phyloP scores from a whole-genome alignment of 2,797 vertebrate genomes.

The Centroberyx gerrardi region DNA sequence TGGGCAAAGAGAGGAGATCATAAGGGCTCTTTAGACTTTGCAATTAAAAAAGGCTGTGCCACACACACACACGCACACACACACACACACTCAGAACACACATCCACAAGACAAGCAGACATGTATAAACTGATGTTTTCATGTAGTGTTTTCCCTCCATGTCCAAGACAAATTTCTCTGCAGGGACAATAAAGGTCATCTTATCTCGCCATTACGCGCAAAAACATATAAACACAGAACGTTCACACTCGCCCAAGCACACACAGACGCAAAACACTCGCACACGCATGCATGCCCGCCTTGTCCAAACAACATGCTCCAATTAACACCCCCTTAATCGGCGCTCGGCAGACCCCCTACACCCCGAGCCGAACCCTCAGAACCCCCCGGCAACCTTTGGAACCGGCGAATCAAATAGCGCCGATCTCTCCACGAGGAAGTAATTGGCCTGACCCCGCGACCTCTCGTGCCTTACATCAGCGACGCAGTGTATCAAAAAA shows the following conservation, averaged over 20 bases:
- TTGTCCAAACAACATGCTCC: conserved; percentile 82
- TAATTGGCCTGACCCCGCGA: conserved; percentile 98
- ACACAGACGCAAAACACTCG: conserved; percentile 44
- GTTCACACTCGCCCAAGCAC: conserved; percentile 6
- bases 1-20: background rate
- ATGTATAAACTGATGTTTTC: background rate
- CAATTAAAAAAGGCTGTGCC: conserved; percentile 22
- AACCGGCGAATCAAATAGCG: conserved; percentile 95
- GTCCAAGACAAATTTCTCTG: too few species aligned
- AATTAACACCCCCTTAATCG: conserved; percentile 88
- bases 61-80: background rate
- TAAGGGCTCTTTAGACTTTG: background rate
- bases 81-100: background rate
- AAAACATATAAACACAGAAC: conserved; percentile 7
- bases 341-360: conserved; percentile 63
- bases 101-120: background rate
- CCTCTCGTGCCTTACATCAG: conserved; percentile 92
- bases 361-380: conserved; percentile 88
- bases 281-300: conserved; percentile 31
- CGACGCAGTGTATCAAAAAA: conserved; percentile 78
- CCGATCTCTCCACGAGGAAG: conserved; percentile 90
- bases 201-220: background rate
- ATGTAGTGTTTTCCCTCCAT: too few species aligned
- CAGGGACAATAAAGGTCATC: too few species aligned
- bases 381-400: conserved; percentile 87